Evolutionary conservation across 2,888 invertebrate species (phyloP), one percentile per base, ranked within the genome.

Genomic region (Cephus pygmeus): DNA sequence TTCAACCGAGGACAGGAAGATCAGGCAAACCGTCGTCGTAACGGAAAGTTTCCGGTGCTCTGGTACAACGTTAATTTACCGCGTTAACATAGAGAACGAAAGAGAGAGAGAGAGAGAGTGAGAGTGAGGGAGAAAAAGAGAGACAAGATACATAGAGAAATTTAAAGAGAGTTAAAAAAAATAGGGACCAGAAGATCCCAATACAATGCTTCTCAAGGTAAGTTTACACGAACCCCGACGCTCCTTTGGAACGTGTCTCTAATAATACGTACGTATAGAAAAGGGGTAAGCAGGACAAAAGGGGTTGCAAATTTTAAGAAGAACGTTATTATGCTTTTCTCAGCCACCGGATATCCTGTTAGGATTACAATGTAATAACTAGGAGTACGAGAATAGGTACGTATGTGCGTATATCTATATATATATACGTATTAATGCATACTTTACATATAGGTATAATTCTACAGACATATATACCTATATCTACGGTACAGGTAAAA

Each of bases 1-100:
- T 84, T 86, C 81, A 79, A 80, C 56, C 73, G 78, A 35, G n/a
- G 69, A 75, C 81, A 83, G 81, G 81, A 85, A 85, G 84, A 81
- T 56, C 56, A 15, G 56, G 56, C 23, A 23, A 56, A 56, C 56
- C 56, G 15, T 56, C 56, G 23, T 56, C 56, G 56, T 56, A 56
- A 56, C 56, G 56, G 56, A 56, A 56, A 56, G 56, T 56, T 56
- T 56, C 23, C 56, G 56, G 56, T 56, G 56, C 23, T 23, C 56
- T 2, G 15, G 56, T 56, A 23, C 56, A 56, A 56, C 56, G 23
- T 56, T 56, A 56, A 56, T 23, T 23, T 56, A 23, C 23, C 23
- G 9, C 56, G 56, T 56, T 56, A 56, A 56, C 56, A 23, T 9
- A 56, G 23, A 56, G 23, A 9, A 23, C 56, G 9, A 56, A 1